Evolutionary conservation across 2,797 vertebrate species (phyloP).

Genomic region (Scolopax rusticola): DNA sequence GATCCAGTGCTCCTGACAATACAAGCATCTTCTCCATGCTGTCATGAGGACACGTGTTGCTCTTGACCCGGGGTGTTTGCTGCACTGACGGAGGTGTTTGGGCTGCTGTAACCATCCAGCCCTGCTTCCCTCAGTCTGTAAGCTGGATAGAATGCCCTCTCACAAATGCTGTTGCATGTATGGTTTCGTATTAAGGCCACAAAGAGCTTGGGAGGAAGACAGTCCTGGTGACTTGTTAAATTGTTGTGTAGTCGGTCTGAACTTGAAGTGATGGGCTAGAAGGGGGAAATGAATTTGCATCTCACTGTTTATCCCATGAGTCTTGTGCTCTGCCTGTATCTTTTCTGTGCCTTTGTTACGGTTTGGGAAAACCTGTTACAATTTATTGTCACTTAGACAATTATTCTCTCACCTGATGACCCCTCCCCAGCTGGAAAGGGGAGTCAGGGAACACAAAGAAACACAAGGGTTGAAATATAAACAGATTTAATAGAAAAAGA

Average conservation of each 20-base stretch:
- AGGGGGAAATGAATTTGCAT: not conserved
- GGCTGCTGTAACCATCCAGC: not conserved
- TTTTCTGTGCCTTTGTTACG: not conserved
- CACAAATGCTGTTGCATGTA: fast-evolving
- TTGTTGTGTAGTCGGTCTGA: not conserved
- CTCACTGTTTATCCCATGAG: not conserved
- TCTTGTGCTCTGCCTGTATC: not conserved
- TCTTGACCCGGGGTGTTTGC: not conserved
- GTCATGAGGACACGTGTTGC: fast-evolving
- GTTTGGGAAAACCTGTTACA: too few species aligned
- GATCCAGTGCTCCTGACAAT: not conserved
- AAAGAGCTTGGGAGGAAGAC: not conserved
- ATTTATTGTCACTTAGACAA: too few species aligned
- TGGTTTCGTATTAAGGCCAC: not conserved
- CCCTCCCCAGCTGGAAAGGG: too few species aligned
- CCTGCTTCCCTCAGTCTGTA: not conserved
- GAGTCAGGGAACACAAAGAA: too few species aligned
- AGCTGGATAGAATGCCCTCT: not conserved
- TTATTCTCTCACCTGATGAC: too few species aligned
- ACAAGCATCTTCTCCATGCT: not conserved
- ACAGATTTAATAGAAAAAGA: too few species aligned
- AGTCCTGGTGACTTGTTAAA: not conserved
- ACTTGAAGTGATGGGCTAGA: not conserved
- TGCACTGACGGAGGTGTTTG: fast-evolving
- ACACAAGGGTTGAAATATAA: too few species aligned